These are phyloP conservation scores for Loripinus fragilis DNA, from an alignment of 2,888 invertebrate species.

Conservation along the genomic window DNA sequence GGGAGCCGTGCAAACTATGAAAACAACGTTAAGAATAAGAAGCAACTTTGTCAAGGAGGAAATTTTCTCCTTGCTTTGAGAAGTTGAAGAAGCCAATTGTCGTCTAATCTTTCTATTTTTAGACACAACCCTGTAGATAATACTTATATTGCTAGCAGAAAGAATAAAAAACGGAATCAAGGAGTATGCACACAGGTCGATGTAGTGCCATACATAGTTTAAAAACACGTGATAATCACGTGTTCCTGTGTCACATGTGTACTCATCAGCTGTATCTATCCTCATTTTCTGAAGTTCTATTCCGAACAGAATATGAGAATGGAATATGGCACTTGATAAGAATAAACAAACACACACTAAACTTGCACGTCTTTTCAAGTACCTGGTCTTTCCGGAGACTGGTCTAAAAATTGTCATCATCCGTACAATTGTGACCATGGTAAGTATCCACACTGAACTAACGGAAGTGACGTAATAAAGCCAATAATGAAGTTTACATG, in stretches of 20 bases:
- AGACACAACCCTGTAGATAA: conserved; percentile 58
- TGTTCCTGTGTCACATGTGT: conserved; percentile 38
- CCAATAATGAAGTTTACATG: conserved; percentile 68
- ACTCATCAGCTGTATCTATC: background rate
- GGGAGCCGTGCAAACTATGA: conserved; percentile 65
- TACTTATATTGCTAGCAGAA: conserved; percentile 67
- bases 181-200: conserved; percentile 70
- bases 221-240: conserved; percentile 53
- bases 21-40: conserved; percentile 62
- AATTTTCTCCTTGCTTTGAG: conserved; percentile 22
- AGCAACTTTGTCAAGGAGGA: conserved; percentile 68
- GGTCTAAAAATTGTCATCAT: conserved; percentile 70
- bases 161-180: conserved; percentile 69
- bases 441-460: conserved; percentile 74
- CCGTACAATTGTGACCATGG: conserved; percentile 72
- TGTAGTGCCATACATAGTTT: conserved; percentile 66
- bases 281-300: conserved; percentile 30
- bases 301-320: conserved; percentile 67
- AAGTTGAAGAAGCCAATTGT: background rate
- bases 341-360: conserved; percentile 43
- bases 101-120: conserved; percentile 28
- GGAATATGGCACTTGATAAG: conserved; percentile 52
- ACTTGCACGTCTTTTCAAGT: conserved; percentile 53
- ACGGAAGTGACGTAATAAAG: conserved; percentile 69
- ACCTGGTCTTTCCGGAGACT: conserved; percentile 62